phyloP scores from a whole-genome alignment of 2,113 vertebrate species.

The Gymnobelideus leadbeateri region DNA sequence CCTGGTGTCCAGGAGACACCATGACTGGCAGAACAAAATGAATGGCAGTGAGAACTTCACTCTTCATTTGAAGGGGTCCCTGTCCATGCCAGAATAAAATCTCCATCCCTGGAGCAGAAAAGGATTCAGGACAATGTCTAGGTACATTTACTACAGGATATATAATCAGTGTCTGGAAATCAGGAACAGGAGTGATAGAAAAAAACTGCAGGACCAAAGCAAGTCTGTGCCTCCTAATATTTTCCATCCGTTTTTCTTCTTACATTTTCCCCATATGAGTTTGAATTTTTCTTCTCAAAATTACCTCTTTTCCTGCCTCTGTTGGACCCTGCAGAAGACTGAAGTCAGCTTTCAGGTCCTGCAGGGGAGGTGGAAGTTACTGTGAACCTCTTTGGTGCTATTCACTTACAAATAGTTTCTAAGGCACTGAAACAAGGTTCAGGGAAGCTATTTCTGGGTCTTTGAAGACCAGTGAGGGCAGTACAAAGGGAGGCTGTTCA shows the following conservation, averaged over 20 bases:
- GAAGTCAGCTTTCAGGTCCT: neutral
- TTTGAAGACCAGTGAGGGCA: neutral
- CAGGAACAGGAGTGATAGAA: neutral
- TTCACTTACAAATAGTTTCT: neutral
- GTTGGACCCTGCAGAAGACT: neutral
- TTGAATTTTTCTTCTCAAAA: neutral
- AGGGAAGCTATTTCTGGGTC: neutral
- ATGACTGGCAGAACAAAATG: neutral
- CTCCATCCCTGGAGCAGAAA: neutral
- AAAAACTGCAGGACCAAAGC: neutral
- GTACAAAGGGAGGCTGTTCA: neutral
- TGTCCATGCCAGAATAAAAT: neutral
- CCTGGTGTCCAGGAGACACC: neutral
- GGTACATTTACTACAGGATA: neutral
- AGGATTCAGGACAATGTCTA: neutral
- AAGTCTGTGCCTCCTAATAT: neutral
- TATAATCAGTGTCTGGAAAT: neutral
- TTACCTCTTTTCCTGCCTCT: neutral
- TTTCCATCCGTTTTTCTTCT: neutral
- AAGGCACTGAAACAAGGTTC: neutral
- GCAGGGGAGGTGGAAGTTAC: neutral
- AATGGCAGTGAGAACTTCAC: neutral
- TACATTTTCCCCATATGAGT: neutral
- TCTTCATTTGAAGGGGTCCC: neutral
- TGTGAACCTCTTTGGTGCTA: neutral